Percentiles rank a stretch among this genome's conserved stretches.
phyloP scores from a whole-genome alignment of 2,888 invertebrate genomes.

The Rhingia campestris region DNA sequence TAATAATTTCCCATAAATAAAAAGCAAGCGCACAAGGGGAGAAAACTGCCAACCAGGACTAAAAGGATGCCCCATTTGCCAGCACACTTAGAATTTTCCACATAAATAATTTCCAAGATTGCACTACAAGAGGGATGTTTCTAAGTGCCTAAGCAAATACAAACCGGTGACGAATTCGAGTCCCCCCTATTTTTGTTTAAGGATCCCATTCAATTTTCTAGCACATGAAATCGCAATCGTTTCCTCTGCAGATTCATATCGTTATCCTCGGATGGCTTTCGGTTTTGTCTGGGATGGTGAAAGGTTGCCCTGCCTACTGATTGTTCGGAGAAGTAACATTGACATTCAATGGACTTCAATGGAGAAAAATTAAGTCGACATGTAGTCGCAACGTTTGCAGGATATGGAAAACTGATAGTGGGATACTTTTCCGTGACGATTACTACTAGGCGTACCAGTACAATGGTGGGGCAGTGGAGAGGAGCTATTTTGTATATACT shows the following conservation, averaged over 20 bases:
- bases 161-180: not conserved
- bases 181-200: constrained; percentile 15
- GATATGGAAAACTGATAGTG: not conserved
- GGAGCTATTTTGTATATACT: not conserved
- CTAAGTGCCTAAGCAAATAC: not conserved
- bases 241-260: constrained; percentile 32
- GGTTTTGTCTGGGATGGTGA: not conserved
- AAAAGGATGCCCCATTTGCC: constrained; percentile 23
- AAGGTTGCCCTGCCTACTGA: constrained; percentile 1
- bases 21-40: not conserved
- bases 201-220: constrained; percentile 41
- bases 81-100: constrained; percentile 13
- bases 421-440: no score
- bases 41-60: constrained; percentile 13
- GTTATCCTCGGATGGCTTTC: constrained; percentile 49
- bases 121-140: not conserved
- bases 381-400: not conserved
- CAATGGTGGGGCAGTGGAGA: no score
- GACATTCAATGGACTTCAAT: constrained; percentile 5
- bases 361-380: constrained; percentile 27
- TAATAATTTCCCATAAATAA: constrained; percentile 12
- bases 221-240: constrained; percentile 43
- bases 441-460: not conserved
- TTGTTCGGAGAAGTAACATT: not conserved
- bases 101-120: constrained; percentile 26